Evolutionary conservation across 2,797 vertebrate genomes (phyloP).

Genomic region (Pangasius macronema): DNA sequence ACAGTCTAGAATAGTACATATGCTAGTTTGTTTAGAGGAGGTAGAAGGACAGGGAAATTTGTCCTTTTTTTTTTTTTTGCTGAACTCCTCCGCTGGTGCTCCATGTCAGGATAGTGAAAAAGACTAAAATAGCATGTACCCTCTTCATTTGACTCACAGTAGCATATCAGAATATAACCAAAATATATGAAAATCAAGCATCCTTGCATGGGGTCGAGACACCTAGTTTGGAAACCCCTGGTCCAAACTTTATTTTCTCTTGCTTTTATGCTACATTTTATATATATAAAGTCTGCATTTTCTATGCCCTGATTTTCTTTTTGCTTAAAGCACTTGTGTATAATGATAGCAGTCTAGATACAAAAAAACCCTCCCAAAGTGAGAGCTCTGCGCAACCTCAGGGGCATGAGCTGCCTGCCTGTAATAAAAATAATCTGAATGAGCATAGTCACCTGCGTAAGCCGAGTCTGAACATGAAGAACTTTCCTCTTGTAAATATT

Average conservation of each 20-base stretch:
- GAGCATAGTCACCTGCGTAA: neutral
- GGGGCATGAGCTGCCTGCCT: neutral
- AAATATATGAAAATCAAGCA: neutral
- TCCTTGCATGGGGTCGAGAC: neutral
- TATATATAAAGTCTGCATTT: neutral
- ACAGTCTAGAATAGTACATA: neutral
- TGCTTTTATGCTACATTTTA: neutral
- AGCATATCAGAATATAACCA: neutral
- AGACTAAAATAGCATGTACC: neutral
- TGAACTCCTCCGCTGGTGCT: neutral
- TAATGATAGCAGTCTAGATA: neutral
- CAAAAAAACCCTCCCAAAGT: neutral
- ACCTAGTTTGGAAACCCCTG: neutral
- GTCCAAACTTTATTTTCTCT: neutral
- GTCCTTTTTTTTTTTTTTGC: neutral
- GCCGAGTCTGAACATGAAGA: neutral
- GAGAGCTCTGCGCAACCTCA: neutral
- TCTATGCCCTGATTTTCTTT: neutral
- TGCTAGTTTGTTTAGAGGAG: neutral
- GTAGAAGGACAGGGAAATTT: neutral
- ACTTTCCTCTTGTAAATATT: neutral
- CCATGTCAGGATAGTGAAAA: neutral
- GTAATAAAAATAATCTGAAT: neutral
- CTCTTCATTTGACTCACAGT: neutral
- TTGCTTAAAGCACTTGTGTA: neutral